Evolutionary conservation across 2,113 vertebrate species (phyloP).

Genomic region (Macrotus californicus): DNA sequence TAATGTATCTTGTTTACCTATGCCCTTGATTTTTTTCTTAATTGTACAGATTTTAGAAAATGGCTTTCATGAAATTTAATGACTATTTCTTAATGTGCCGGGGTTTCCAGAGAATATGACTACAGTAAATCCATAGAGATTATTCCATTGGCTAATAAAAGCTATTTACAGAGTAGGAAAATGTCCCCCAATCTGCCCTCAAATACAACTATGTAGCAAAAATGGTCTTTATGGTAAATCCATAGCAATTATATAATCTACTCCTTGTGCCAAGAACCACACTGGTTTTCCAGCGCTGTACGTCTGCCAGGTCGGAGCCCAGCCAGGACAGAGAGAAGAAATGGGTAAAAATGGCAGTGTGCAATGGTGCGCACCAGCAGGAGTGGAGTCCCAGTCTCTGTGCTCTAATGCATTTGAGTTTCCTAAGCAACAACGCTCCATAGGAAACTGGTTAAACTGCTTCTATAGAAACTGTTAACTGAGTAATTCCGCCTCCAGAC

Average conservation of each 20-base stretch:
- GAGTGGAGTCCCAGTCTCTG: constrained; percentile 29
- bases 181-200: neutral
- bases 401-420: constrained; percentile 41
- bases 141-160: neutral
- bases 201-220: constrained; percentile 10
- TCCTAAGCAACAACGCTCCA: constrained; percentile 68
- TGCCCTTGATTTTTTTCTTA: neutral
- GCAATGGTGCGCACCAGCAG: constrained; percentile 25
- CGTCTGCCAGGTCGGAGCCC: constrained; percentile 20
- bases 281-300: constrained; percentile 22
- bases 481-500: constrained; percentile 51
- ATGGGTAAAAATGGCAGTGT: constrained; percentile 38
- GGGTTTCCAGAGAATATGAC: constrained; percentile 37
- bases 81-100: constrained; percentile 50
- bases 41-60: constrained; percentile 33
- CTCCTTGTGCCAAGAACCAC: neutral
- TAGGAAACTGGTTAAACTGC: constrained; percentile 66
- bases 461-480: constrained; percentile 64
- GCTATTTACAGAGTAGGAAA: neutral
- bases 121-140: constrained; percentile 35
- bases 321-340: constrained; percentile 36
- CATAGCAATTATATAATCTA: constrained; percentile 15
- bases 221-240: constrained; percentile 25
- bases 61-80: constrained; percentile 56
- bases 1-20: neutral